A percentile compares a stretch with the other conserved stretches of the same genome.
Evolutionary conservation across 2,113 vertebrate genomes (phyloP).

Genomic region (Corythornis vintsioides): DNA sequence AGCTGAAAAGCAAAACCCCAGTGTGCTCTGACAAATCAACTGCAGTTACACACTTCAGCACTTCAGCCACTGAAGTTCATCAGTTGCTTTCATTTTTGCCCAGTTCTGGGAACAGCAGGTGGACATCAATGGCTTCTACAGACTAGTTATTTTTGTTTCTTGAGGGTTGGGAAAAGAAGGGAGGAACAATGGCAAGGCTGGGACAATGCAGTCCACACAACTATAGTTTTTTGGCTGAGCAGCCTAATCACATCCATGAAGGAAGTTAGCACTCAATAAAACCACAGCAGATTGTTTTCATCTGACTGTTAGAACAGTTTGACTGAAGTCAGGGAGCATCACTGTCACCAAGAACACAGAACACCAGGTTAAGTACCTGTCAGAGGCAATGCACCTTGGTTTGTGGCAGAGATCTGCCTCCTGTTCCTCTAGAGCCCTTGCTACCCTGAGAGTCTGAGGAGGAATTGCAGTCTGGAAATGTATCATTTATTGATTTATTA

Average conservation of each 20-base stretch:
- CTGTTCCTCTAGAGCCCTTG: neutral
- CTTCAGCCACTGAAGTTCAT: neutral
- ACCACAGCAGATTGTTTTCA: neutral
- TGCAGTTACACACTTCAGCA: neutral
- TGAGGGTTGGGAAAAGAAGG: neutral
- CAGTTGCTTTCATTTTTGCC: constrained; percentile 19
- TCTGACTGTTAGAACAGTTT: neutral
- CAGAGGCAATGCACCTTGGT: neutral
- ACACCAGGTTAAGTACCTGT: neutral
- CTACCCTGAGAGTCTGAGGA: neutral
- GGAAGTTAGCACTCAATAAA: constrained; percentile 49
- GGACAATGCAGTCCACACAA: neutral
- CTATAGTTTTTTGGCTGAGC: neutral
- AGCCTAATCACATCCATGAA: constrained; percentile 55
- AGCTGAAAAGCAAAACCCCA: neutral
- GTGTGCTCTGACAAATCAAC: neutral
- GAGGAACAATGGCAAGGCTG: neutral
- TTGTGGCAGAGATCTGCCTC: neutral
- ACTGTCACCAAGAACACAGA: fast-evolving
- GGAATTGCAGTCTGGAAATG: neutral
- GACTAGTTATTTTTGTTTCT: neutral
- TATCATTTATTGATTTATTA: neutral
- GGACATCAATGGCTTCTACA: neutral
- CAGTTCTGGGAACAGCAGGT: constrained; percentile 28
- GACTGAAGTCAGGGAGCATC: neutral